Evolutionary conservation across 2,797 vertebrate species (phyloP).

Genomic region (Poeciliopsis presidionis): DNA sequence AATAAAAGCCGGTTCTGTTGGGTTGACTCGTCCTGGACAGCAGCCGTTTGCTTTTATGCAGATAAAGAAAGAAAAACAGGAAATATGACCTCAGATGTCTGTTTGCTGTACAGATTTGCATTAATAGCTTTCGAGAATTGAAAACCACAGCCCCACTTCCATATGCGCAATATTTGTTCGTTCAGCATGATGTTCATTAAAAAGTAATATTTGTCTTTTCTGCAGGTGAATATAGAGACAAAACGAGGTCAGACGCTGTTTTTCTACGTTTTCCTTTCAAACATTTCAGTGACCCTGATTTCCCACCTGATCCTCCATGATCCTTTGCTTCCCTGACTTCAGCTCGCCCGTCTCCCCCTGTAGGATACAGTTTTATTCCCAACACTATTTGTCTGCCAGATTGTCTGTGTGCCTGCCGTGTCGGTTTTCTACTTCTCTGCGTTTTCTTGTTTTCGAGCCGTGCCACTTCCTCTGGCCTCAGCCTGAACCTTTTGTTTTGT

Average conservation of each 20-base stretch:
- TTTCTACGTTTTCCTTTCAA: background rate
- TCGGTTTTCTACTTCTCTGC: conserved; percentile 2
- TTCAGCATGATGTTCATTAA: background rate
- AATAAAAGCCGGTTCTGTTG: background rate
- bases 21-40: background rate
- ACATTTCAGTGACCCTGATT: conserved; percentile 10
- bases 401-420: background rate
- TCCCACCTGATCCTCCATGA: background rate
- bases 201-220: background rate
- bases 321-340: background rate
- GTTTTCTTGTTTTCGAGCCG: background rate
- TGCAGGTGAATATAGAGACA: background rate
- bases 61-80: background rate
- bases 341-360: background rate
- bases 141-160: background rate
- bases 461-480: conserved; percentile 7
- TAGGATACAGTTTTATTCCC: conserved; percentile 6
- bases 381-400: background rate
- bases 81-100: background rate
- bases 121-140: background rate
- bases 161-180: background rate
- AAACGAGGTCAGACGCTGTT: background rate
- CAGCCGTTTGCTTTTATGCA: background rate
- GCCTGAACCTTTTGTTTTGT: conserved; percentile 5
- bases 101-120: conserved; percentile 8